phyloP scores from a whole-genome alignment of 2,888 invertebrate species.

The Nomada flava region DNA sequence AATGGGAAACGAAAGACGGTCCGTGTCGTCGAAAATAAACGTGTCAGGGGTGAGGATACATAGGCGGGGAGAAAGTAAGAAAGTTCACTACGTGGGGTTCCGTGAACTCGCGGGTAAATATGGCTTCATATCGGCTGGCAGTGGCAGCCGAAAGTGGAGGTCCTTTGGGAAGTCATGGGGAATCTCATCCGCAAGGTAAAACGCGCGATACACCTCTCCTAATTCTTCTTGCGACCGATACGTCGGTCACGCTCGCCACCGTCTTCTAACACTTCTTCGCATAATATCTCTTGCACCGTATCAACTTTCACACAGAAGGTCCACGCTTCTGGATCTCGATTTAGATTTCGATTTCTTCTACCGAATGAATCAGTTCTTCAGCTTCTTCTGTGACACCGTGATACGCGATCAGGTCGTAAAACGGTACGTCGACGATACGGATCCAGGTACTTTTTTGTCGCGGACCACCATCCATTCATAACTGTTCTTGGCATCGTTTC shows the following conservation, averaged over 20 bases:
- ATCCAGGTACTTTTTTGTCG: conserved; percentile 26
- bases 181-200: conserved; percentile 74
- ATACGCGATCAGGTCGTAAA: conserved; percentile 5
- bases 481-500: conserved; percentile 47
- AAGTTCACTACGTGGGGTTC: conserved; percentile 62
- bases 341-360: neutral
- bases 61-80: conserved; percentile 52
- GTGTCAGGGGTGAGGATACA: conserved; percentile 54
- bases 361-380: too few relatives aligned
- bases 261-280: too few relatives aligned
- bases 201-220: neutral
- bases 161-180: conserved; percentile 74
- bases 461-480: conserved; percentile 23
- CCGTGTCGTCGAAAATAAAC: conserved; percentile 55
- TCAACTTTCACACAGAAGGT: neutral
- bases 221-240: neutral
- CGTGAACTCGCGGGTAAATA: conserved; percentile 65
- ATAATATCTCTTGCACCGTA: too few relatives aligned
- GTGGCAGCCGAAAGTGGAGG: conserved; percentile 66
- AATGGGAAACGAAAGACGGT: conserved; percentile 46
- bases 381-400: neutral
- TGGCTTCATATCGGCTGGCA: conserved; percentile 52
- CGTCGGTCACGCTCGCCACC: too few relatives aligned
- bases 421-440: neutral
- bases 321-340: neutral